phyloP scores from a whole-genome alignment of 2,797 vertebrate species.

The Gallinago solitaria region DNA sequence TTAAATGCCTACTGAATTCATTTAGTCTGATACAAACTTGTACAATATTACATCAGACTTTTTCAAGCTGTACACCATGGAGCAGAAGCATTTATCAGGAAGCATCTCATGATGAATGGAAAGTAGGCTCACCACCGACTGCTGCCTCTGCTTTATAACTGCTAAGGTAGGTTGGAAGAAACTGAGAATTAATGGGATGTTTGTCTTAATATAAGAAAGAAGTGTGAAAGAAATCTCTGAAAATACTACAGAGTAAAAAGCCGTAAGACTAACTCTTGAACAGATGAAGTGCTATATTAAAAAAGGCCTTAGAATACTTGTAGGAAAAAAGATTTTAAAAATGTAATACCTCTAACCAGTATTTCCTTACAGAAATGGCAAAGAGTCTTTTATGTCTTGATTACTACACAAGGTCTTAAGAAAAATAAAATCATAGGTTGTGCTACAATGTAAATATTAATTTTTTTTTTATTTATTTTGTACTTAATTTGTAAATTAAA shows the following conservation, averaged over 20 bases:
- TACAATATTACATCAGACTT: neutral
- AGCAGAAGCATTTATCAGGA: neutral
- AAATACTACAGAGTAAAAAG: neutral
- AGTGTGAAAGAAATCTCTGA: neutral
- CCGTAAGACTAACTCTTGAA: neutral
- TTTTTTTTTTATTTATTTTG: neutral
- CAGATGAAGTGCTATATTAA: neutral
- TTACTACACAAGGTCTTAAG: neutral
- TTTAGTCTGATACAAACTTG: neutral
- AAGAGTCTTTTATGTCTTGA: neutral
- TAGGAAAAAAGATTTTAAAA: neutral
- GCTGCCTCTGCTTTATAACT: neutral
- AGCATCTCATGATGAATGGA: neutral
- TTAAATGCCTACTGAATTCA: neutral
- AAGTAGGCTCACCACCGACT: neutral
- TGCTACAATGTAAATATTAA: neutral
- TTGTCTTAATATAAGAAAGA: neutral
- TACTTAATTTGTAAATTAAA: neutral
- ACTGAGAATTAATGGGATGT: neutral
- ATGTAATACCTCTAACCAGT: neutral
- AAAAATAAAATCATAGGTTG: neutral
- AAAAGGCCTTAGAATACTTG: neutral
- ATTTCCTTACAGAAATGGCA: neutral
- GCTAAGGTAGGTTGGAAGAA: neutral
- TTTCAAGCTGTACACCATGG: neutral